These are phyloP conservation scores for Congeria kusceri DNA, from an alignment of 2,888 invertebrate genomes.

Conservation along the genomic window DNA sequence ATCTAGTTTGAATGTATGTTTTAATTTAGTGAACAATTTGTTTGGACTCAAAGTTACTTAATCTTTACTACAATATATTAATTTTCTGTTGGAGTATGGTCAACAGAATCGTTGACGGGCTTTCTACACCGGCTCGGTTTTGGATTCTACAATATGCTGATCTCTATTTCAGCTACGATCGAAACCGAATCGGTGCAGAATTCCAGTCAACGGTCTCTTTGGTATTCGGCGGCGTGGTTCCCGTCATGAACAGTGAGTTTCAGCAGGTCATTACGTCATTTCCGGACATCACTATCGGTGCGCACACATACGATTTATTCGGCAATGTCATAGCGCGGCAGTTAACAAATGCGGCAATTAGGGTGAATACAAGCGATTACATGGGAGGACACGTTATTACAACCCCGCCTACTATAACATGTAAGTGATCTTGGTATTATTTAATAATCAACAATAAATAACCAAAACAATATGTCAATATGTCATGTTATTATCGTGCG, in stretches of 20 bases:
- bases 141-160: too few species aligned
- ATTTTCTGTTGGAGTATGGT: too few species aligned
- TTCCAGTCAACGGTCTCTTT: conserved; percentile 13
- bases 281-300: not conserved
- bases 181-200: not conserved
- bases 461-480: too few species aligned
- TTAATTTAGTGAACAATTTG: too few species aligned
- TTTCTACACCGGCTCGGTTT: too few species aligned
- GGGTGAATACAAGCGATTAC: conserved; percentile 21
- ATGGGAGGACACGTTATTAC: conserved; percentile 2
- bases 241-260: conserved; percentile 16
- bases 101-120: too few species aligned
- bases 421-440: conserved; percentile 11
- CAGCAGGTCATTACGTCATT: not conserved
- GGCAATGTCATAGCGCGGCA: conserved; percentile 6
- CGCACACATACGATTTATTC: not conserved
- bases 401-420: not conserved
- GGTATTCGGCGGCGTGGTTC: conserved; percentile 29
- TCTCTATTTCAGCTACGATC: conserved; percentile 4
- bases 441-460: too few species aligned
- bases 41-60: too few species aligned
- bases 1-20: too few species aligned
- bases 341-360: not conserved
- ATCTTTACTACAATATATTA: too few species aligned
- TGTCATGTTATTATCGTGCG: too few species aligned